phyloP scores from a whole-genome alignment of 2,888 invertebrate genomes.

The Drosophila longiperda region DNA sequence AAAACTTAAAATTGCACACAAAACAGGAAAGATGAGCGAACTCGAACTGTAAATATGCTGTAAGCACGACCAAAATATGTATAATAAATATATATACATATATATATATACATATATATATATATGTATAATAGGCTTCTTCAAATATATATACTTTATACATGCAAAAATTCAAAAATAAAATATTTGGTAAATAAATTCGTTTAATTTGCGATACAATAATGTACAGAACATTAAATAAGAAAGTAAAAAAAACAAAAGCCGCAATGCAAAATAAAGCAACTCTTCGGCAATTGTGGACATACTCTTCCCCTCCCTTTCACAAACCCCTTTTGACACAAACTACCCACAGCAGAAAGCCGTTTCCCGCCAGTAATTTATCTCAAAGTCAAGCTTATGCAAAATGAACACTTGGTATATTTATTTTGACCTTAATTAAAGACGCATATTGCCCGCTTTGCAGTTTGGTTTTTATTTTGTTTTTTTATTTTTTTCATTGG shows the following conservation, averaged over 20 bases:
- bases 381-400: slow-evolving; percentile 60
- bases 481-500: slow-evolving; percentile 2
- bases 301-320: not conserved
- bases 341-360: slow-evolving; percentile 17
- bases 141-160: not conserved
- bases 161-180: not conserved
- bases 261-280: slow-evolving; percentile 43
- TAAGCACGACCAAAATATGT: not conserved
- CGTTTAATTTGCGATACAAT: not conserved
- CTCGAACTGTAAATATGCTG: not conserved
- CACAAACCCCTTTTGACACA: not conserved
- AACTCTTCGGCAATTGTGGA: slow-evolving; percentile 39
- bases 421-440: slow-evolving; percentile 77
- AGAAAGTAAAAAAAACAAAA: slow-evolving; percentile 11
- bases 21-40: slow-evolving; percentile 17
- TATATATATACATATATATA: not conserved
- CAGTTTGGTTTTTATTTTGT: slow-evolving; percentile 36
- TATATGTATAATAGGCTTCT: not conserved
- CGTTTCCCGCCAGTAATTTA: slow-evolving; percentile 61
- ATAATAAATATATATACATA: not conserved
- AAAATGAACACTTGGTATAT: slow-evolving; percentile 47
- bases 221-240: not conserved
- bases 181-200: not conserved
- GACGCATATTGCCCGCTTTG: slow-evolving; percentile 68
- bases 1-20: slow-evolving; percentile 24